phyloP scores from a whole-genome alignment of 2,113 vertebrate genomes.

The Suncus etruscus region DNA sequence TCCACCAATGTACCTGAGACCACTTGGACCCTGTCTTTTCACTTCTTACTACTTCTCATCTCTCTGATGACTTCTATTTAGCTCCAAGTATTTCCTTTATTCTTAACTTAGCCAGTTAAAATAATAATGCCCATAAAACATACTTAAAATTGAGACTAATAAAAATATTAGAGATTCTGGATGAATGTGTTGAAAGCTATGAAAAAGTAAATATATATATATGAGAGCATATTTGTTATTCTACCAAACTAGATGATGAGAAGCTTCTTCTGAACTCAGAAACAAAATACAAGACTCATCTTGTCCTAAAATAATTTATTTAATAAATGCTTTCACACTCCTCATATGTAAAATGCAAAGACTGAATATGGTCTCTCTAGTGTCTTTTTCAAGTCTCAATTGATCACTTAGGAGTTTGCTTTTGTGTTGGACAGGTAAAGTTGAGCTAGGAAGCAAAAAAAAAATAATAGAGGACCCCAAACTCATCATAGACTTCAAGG shows the following conservation, averaged over 20 bases:
- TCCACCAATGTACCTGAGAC: too few species aligned
- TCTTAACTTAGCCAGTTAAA: slow-evolving; percentile 39
- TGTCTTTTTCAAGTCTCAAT: slow-evolving; percentile 36
- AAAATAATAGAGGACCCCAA: not conserved
- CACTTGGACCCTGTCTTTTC: too few species aligned
- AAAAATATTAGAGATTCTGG: slow-evolving; percentile 30
- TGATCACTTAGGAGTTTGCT: slow-evolving; percentile 21
- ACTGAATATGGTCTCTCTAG: not conserved
- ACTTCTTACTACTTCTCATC: slow-evolving; percentile 2
- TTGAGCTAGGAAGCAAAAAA: not conserved
- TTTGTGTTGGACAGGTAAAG: not conserved
- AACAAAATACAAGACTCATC: not conserved
- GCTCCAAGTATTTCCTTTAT: slow-evolving; percentile 52
- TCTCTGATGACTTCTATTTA: slow-evolving; percentile 58
- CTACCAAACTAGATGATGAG: slow-evolving; percentile 27
- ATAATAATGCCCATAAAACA: slow-evolving; percentile 40
- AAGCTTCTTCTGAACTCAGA: slow-evolving; percentile 29
- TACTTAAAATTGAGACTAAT: slow-evolving; percentile 27
- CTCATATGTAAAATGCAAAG: not conserved
- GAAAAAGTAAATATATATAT: not conserved
- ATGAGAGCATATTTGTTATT: not conserved
- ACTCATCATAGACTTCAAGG: slow-evolving; percentile 26
- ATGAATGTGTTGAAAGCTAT: not conserved
- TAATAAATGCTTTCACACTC: slow-evolving; percentile 41
- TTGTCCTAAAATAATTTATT: not conserved